Evolutionary conservation across 2,113 vertebrate genomes (phyloP).

Genomic region (Dromaius novaehollandiae): DNA sequence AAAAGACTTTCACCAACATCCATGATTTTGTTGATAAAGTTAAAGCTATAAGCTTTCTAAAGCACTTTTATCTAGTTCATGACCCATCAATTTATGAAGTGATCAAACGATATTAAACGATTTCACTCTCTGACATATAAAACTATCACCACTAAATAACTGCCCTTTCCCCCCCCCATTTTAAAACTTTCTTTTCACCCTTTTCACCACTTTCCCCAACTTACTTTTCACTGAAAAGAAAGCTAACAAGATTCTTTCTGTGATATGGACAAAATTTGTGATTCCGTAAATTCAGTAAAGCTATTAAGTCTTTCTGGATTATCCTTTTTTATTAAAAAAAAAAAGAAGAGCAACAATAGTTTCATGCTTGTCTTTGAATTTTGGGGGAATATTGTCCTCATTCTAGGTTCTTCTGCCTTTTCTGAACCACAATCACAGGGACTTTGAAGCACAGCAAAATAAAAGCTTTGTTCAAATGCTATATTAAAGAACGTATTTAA

Average conservation of each 20-base stretch:
- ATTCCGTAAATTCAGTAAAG: background rate
- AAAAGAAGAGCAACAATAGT: background rate
- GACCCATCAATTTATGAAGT: background rate
- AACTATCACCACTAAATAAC: background rate
- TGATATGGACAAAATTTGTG: background rate
- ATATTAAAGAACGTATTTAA: background rate
- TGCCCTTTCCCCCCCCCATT: background rate
- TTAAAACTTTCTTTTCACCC: background rate
- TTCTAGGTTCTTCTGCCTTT: background rate
- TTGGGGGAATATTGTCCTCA: background rate
- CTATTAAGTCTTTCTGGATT: background rate
- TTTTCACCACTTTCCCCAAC: background rate
- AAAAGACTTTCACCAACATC: background rate
- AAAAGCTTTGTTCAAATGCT: background rate
- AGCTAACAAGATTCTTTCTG: background rate
- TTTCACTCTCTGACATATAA: background rate
- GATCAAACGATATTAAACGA: background rate
- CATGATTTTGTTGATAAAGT: background rate
- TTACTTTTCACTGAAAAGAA: background rate
- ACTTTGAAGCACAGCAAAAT: background rate
- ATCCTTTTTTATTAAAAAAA: background rate
- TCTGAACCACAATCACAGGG: background rate
- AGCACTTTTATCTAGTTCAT: background rate
- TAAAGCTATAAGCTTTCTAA: background rate
- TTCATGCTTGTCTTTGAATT: background rate